A percentile compares a stretch with the other conserved stretches of the same genome.
Evolutionary conservation across 2,113 vertebrate genomes (phyloP).

Genomic region (Microtus montanus): DNA sequence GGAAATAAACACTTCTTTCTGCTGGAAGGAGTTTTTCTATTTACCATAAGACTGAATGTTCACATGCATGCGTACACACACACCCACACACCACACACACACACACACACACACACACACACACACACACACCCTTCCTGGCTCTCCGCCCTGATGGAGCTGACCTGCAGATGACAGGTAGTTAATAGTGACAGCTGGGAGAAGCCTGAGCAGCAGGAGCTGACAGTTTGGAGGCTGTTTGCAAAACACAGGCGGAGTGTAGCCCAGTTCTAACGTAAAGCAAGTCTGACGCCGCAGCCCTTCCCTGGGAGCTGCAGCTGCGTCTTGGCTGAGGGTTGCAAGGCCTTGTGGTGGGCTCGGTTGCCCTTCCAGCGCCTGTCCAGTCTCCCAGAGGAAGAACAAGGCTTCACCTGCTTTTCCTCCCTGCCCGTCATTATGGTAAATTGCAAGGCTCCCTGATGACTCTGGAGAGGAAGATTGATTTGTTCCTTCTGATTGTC

Average conservation of each 20-base stretch:
- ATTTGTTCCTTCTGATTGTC: constrained; percentile 79
- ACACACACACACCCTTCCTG: neutral
- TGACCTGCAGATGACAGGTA: constrained; percentile 43
- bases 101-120: neutral
- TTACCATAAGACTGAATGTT: neutral
- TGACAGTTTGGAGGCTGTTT: constrained; percentile 51
- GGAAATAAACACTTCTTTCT: neutral
- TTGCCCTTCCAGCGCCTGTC: neutral
- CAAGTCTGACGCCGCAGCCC: neutral
- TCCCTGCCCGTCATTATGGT: constrained; percentile 47
- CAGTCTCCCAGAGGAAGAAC: constrained; percentile 47
- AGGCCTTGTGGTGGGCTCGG: constrained; percentile 7
- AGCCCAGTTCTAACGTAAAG: constrained; percentile 25
- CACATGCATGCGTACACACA: neutral
- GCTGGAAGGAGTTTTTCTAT: neutral
- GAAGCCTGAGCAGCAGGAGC: constrained; percentile 11
- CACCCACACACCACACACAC: too few relatives aligned
- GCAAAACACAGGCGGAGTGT: constrained; percentile 37
- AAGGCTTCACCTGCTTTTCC: neutral
- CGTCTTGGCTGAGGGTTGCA: neutral
- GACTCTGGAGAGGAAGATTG: constrained; percentile 65
- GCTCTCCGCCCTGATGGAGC: neutral
- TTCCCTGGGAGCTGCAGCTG: constrained; percentile 19
- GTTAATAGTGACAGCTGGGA: constrained; percentile 31
- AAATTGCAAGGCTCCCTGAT: constrained; percentile 74